A percentile compares a stretch with the other conserved stretches of the same genome.
Conservation (phyloP, 37 sponge, comb jelly and placozoan genomes). For the Chondrilla cf. caribensis region DNA sequence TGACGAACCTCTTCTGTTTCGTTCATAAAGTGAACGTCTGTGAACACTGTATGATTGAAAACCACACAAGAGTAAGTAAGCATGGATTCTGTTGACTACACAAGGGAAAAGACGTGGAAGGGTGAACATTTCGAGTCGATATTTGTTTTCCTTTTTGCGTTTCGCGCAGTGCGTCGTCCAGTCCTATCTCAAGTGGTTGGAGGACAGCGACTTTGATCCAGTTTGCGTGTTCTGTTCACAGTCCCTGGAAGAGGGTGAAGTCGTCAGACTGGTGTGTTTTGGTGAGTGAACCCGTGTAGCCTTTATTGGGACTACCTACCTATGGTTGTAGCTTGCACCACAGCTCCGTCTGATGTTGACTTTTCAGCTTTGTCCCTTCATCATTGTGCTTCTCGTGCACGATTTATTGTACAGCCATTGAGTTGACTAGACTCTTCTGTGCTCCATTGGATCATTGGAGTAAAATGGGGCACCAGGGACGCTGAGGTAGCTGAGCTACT, state of each 20-base stretch:
- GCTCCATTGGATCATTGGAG: too few species aligned
- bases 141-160: neutral
- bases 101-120: neutral
- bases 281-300: slow-evolving; percentile 37
- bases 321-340: too few species aligned
- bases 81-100: neutral
- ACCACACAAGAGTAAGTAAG: slow-evolving; percentile 76
- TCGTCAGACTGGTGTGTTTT: slow-evolving; percentile 77
- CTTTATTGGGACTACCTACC: neutral
- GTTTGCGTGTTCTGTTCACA: slow-evolving; percentile 74
- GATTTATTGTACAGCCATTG: too few species aligned
- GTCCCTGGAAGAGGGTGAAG: slow-evolving; percentile 58
- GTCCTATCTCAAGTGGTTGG: slow-evolving; percentile 93
- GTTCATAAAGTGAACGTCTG: slow-evolving; percentile 95
- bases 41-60: slow-evolving; percentile 83
- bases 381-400: too few species aligned
- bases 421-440: too few species aligned
- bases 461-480: too few species aligned
- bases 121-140: too few species aligned
- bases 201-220: slow-evolving; percentile 86
- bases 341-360: too few species aligned
- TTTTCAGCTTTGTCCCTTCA: too few species aligned
- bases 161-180: slow-evolving; percentile 80
- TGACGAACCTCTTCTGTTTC: slow-evolving; percentile 95
- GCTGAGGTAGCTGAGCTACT: too few species aligned